Conservation (phyloP, 2,797 vertebrate genomes). For the Rousettus madagascariensis region DNA sequence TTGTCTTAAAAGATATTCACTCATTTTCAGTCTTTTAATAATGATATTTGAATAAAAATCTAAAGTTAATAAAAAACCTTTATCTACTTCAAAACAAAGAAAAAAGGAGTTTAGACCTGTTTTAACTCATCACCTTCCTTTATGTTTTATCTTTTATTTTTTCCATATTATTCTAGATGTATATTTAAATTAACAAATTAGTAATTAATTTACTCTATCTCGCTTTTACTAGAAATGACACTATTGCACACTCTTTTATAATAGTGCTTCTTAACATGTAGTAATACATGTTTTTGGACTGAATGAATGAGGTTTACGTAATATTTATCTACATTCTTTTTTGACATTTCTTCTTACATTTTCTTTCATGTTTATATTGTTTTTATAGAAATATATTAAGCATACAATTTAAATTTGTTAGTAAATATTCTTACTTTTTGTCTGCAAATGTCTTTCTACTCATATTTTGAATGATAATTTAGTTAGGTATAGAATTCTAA, state of each 20-base stretch:
- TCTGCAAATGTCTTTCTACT: not conserved
- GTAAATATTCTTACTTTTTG: not conserved
- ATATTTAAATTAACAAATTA: not conserved
- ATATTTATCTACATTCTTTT: not conserved
- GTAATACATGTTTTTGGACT: not conserved
- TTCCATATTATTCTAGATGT: not conserved
- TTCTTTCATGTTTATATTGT: not conserved
- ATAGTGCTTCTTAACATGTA: not conserved
- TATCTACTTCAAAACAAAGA: not conserved
- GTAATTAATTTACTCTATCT: not conserved
- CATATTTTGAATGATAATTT: not conserved
- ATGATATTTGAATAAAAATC: slow-evolving; percentile 2
- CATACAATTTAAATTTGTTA: not conserved
- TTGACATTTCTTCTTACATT: not conserved
- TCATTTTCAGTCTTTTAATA: not conserved
- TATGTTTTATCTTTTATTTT: not conserved
- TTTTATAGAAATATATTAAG: not conserved
- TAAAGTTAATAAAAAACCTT: not conserved
- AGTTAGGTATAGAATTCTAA: not conserved
- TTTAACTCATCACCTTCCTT: not conserved
- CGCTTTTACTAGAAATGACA: not conserved
- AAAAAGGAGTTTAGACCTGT: not conserved
- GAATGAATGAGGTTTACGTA: not conserved
- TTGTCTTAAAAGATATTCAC: not conserved
- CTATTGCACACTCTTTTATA: not conserved